Evolutionary conservation across 2,888 invertebrate genomes (phyloP).

Genomic region (Axea sp.): DNA sequence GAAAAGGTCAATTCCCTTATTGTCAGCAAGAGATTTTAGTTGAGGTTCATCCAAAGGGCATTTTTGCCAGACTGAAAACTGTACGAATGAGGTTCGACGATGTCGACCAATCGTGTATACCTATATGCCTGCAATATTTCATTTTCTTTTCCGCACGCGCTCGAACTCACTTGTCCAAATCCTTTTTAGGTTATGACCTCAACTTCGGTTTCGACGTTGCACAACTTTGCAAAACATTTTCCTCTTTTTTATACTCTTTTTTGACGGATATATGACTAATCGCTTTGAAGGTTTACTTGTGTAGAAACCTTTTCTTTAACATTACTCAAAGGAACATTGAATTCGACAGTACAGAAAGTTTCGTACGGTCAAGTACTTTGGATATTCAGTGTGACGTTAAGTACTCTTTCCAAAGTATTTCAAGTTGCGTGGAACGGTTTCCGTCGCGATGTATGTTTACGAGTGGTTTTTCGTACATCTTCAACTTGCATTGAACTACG

Average conservation of each 20-base stretch:
- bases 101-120: conserved; percentile 2
- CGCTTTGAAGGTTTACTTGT: conserved; percentile 39
- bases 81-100: background rate
- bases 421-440: conserved; percentile 33
- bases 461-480: conserved; percentile 19
- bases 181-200: conserved; percentile 6
- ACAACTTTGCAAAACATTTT: conserved; percentile 22
- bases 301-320: conserved; percentile 28
- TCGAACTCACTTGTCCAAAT: conserved; percentile 21
- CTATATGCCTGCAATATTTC: conserved; percentile 32
- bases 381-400: conserved; percentile 52
- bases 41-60: background rate
- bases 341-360: conserved; percentile 44
- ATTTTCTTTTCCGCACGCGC: conserved; percentile 31
- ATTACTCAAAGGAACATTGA: conserved; percentile 30
- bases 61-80: background rate
- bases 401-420: conserved; percentile 41
- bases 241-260: conserved; percentile 11
- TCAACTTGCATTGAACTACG: conserved; percentile 1
- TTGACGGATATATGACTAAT: conserved; percentile 32
- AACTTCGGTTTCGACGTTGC: background rate
- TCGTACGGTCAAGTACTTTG: conserved; percentile 42
- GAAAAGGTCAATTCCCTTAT: no score
- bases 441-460: conserved; percentile 26
- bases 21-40: no score